These are phyloP conservation scores for Cyphomyrus plagiostoma DNA, from an alignment of 2,113 vertebrate genomes.

Conservation along the genomic window DNA sequence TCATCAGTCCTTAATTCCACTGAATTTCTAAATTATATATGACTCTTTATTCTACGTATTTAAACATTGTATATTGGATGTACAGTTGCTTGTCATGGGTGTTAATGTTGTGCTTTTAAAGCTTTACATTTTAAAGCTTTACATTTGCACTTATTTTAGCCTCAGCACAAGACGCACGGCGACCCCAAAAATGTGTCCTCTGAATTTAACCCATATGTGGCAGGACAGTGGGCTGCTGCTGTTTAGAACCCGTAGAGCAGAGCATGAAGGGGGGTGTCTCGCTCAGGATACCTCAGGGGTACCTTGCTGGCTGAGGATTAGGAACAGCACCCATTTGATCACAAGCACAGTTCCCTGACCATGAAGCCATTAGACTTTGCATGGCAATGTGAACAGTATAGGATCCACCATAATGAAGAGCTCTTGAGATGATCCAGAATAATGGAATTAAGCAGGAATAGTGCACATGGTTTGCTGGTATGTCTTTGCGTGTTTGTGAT, in stretches of 20 bases:
- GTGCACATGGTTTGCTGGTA: not conserved
- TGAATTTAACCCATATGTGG: not conserved
- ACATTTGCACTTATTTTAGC: not conserved
- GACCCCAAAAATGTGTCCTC: not conserved
- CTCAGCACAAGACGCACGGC: not conserved
- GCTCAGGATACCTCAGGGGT: no score
- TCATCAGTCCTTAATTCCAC: not conserved
- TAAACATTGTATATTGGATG: not conserved
- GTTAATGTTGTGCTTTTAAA: not conserved
- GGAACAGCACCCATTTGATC: not conserved
- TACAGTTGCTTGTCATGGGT: not conserved
- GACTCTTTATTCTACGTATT: not conserved
- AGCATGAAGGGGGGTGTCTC: no score
- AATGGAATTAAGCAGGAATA: not conserved
- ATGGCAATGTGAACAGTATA: not conserved
- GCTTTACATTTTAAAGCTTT: not conserved
- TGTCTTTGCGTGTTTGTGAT: not conserved
- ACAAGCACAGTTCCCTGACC: not conserved
- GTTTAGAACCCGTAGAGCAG: no score
- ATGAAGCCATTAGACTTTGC: not conserved
- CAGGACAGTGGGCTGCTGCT: no score
- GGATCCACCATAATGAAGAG: not conserved
- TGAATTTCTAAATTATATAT: no score
- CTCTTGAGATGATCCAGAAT: not conserved
- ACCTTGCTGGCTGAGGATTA: not conserved